Conservation (phyloP, 64 coral and sea anemone genomes). For the Actinia tenebrosa region DNA sequence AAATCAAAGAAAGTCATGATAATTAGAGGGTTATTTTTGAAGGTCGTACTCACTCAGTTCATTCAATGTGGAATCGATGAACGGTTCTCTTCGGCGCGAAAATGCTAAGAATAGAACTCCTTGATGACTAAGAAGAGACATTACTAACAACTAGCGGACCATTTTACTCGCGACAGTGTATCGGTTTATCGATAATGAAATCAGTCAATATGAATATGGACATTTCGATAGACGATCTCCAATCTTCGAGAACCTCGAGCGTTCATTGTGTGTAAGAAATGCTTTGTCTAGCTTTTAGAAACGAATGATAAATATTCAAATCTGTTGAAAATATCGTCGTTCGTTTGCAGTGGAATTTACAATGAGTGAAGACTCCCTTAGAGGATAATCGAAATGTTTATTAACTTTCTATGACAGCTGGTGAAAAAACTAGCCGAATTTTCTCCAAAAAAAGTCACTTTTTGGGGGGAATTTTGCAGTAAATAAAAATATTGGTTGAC, state of each 20-base stretch:
- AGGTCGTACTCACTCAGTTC: background rate
- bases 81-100: background rate
- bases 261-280: background rate
- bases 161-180: background rate
- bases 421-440: background rate
- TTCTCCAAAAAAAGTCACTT: background rate
- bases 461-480: background rate
- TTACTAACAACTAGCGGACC: background rate
- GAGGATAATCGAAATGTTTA: background rate
- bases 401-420: background rate
- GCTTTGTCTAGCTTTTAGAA: background rate
- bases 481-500: background rate
- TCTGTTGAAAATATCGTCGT: background rate
- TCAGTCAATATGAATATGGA: background rate
- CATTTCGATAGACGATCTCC: background rate
- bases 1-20: background rate
- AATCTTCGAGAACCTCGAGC: background rate
- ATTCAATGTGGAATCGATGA: background rate
- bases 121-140: background rate
- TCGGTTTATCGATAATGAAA: constrained; percentile 11
- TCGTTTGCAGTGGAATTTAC: background rate
- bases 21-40: background rate
- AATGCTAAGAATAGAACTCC: background rate
- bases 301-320: background rate
- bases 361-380: background rate